A percentile compares a stretch with the other conserved stretches of the same genome.
Conservation (phyloP, 2,797 vertebrate species). For the Anas flavirostris region DNA sequence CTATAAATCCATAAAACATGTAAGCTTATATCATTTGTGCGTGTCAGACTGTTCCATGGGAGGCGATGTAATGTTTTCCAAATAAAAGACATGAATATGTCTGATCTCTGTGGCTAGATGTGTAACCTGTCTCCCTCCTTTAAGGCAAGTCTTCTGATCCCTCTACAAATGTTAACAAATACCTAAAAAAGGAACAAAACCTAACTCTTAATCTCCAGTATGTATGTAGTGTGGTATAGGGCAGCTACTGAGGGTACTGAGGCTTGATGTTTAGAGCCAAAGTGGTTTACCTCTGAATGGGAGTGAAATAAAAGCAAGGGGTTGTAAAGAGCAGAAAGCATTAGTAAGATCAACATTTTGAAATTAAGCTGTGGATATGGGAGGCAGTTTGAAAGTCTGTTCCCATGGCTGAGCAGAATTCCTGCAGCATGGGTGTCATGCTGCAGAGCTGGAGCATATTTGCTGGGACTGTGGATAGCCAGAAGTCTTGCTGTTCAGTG, state of each 20-base stretch:
- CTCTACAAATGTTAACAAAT: neutral
- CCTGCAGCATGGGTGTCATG: conserved; percentile 47
- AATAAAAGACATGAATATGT: neutral
- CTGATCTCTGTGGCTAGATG: neutral
- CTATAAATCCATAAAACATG: neutral
- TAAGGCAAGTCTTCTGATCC: neutral
- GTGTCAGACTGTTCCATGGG: neutral
- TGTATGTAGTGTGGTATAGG: neutral
- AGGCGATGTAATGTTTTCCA: neutral
- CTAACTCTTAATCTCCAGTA: neutral
- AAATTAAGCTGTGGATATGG: conserved; percentile 23
- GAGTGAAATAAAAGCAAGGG: neutral
- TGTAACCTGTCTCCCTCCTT: neutral
- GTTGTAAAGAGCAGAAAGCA: conserved; percentile 7
- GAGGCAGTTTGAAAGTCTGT: conserved; percentile 41
- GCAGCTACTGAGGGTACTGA: neutral
- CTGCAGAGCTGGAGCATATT: conserved; percentile 19
- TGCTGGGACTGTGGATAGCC: conserved; percentile 12
- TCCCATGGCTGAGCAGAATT: conserved; percentile 60
- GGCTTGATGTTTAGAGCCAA: neutral
- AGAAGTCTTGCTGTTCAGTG: conserved; percentile 34
- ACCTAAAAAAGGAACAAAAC: neutral
- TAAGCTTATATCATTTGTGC: neutral
- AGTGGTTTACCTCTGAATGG: neutral
- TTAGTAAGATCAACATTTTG: conserved; percentile 11